These are phyloP conservation scores for Sabellastarte sp. DNA, from an alignment of 2,888 invertebrate species.

Conservation along the genomic window DNA sequence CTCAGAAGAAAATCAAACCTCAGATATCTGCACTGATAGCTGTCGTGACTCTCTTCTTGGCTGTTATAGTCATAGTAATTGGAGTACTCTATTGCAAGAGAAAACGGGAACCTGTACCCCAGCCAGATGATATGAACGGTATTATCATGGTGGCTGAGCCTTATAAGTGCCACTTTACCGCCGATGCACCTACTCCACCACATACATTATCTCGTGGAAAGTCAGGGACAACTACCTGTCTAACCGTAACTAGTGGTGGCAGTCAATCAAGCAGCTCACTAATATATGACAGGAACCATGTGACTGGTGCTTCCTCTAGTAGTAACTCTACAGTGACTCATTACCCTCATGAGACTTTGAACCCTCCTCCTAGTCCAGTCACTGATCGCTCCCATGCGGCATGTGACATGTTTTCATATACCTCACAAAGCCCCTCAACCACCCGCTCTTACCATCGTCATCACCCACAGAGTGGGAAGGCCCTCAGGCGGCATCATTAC, in stretches of 20 bases:
- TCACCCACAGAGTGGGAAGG: not conserved
- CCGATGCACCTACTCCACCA: not conserved
- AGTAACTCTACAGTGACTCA: not conserved
- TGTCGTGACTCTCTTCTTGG: not conserved
- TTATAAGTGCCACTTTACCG: not conserved
- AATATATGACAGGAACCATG: conserved; percentile 67
- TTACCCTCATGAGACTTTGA: conserved; percentile 68
- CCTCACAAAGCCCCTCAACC: conserved; percentile 40
- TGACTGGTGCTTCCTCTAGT: conserved; percentile 71
- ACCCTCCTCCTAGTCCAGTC: conserved; percentile 89
- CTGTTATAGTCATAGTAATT: not conserved
- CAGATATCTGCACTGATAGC: not conserved
- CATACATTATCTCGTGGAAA: no score
- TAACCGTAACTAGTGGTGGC: not conserved
- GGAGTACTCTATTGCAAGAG: not conserved
- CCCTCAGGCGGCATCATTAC: not conserved
- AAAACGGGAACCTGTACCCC: not conserved
- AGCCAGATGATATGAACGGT: not conserved
- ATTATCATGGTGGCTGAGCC: not conserved
- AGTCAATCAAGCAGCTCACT: not conserved
- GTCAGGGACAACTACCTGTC: not conserved
- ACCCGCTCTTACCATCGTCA: conserved; percentile 26
- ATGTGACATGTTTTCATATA: not conserved
- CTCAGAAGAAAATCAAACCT: not conserved
- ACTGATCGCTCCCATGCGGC: conserved; percentile 40